A percentile compares a stretch with the other conserved stretches of the same genome.
Conservation (phyloP, 2,888 invertebrate species). For the Cryptocheilus praepositus region DNA sequence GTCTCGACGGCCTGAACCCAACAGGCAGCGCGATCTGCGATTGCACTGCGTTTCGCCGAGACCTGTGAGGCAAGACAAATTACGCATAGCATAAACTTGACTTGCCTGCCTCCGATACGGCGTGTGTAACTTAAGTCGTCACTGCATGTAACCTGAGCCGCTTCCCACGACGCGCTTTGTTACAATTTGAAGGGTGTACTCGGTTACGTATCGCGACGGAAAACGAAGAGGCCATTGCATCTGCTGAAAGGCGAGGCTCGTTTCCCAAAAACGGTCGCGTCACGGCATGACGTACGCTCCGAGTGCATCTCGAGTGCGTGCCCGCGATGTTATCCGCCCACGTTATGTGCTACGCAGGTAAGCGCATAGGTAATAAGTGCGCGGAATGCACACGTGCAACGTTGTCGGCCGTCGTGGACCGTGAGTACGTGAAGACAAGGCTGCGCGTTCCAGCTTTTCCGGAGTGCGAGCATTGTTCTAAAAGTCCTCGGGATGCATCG, state of each 20-base stretch:
- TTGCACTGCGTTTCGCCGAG: too few relatives aligned
- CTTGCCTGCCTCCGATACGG: too few relatives aligned
- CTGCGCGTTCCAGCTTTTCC: too few relatives aligned
- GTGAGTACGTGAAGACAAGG: too few relatives aligned
- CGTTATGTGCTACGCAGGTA: conserved; percentile 14
- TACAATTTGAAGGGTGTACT: too few relatives aligned
- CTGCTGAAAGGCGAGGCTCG: not conserved
- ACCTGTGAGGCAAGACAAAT: too few relatives aligned
- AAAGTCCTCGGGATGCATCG: conserved; percentile 50
- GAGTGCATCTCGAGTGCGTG: conserved; percentile 12
- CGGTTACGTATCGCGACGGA: too few relatives aligned
- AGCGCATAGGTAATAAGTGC: conserved; percentile 30
- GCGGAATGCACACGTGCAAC: not conserved
- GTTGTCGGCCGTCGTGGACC: conserved; percentile 1
- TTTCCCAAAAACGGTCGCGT: conserved; percentile 4
- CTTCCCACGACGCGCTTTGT: too few relatives aligned
- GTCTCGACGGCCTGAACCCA: not conserved
- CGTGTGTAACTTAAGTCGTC: too few relatives aligned
- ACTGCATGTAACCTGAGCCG: too few relatives aligned
- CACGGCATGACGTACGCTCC: conserved; percentile 7
- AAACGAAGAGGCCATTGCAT: too few relatives aligned
- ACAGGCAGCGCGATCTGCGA: not conserved
- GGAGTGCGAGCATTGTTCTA: conserved; percentile 25
- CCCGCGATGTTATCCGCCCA: conserved; percentile 32
- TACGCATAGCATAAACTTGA: too few relatives aligned